phyloP scores from a whole-genome alignment of 2,797 vertebrate species.

The Galago senegalensis region DNA sequence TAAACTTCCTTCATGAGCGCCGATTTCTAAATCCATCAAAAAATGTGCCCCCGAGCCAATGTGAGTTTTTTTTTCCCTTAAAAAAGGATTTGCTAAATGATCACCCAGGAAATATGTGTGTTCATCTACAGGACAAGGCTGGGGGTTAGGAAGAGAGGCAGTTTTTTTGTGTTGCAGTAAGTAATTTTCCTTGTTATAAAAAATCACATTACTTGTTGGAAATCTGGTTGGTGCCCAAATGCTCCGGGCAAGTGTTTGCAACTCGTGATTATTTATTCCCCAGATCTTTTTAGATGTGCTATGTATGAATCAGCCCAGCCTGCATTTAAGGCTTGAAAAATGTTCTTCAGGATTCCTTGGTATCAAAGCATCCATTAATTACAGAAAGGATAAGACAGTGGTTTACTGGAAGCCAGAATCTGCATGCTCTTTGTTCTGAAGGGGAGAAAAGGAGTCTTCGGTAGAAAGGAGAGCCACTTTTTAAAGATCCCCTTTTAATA shows the following conservation, averaged over 20 bases:
- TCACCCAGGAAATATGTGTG: not conserved
- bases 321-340: constrained; percentile 86
- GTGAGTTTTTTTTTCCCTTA: constrained; percentile 1
- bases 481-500: constrained; percentile 79
- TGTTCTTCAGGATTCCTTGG: constrained; percentile 80
- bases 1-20: constrained; percentile 51
- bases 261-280: constrained; percentile 88
- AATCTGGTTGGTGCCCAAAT: constrained; percentile 85
- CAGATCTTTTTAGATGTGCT: constrained; percentile 83
- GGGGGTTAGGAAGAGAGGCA: constrained; percentile 53
- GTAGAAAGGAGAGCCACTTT: constrained; percentile 59
- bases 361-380: constrained; percentile 81
- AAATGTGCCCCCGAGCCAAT: constrained; percentile 29
- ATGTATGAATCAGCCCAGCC: constrained; percentile 79
- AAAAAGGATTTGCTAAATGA: constrained; percentile 62
- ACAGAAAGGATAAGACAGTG: constrained; percentile 66
- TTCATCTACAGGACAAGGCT: constrained; percentile 54
- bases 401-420: constrained; percentile 69
- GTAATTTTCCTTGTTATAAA: constrained; percentile 83
- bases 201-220: constrained; percentile 77
- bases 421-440: constrained; percentile 72
- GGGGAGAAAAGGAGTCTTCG: not conserved
- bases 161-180: constrained; percentile 65
- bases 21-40: constrained; percentile 69
- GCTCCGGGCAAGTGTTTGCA: constrained; percentile 85